phyloP scores from a whole-genome alignment of 2,113 vertebrate genomes.

The Platichthys stellatus region DNA sequence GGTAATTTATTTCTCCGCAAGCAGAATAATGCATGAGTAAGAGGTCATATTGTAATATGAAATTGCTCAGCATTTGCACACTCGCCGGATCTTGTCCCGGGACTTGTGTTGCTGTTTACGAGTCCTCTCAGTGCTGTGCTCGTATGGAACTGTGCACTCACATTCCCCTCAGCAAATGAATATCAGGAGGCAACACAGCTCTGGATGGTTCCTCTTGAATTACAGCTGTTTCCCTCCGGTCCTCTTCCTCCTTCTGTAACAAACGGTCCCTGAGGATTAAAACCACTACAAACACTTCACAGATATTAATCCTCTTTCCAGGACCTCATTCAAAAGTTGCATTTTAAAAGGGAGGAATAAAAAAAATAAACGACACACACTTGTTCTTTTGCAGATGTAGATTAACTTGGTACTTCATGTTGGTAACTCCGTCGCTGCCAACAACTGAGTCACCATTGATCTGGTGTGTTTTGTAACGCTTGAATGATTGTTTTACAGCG shows the following conservation, averaged over 20 bases:
- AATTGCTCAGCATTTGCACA: slow-evolving; percentile 55
- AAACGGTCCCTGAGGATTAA: slow-evolving; percentile 65
- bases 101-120: slow-evolving; percentile 53
- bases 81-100: slow-evolving; percentile 48
- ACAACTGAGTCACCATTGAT: slow-evolving; percentile 58
- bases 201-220: slow-evolving; percentile 70
- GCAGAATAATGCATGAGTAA: slow-evolving; percentile 58
- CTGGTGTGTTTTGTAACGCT: slow-evolving; percentile 41
- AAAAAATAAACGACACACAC: neutral
- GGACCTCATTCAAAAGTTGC: slow-evolving; percentile 45
- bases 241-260: slow-evolving; percentile 51
- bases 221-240: slow-evolving; percentile 65
- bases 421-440: slow-evolving; percentile 44
- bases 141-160: slow-evolving; percentile 40
- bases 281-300: slow-evolving; percentile 68
- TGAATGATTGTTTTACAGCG: slow-evolving; percentile 62
- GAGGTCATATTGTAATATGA: slow-evolving; percentile 61
- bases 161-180: slow-evolving; percentile 53
- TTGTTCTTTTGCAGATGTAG: slow-evolving; percentile 37
- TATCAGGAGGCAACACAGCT: slow-evolving; percentile 50
- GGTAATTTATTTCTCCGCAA: slow-evolving; percentile 66
- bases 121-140: slow-evolving; percentile 57
- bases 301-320: slow-evolving; percentile 64
- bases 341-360: slow-evolving; percentile 23
- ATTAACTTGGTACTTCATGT: slow-evolving; percentile 37